These are phyloP conservation scores for Onthophagus taurus DNA, from an alignment of 1,140 invertebrate species.

Conservation along the genomic window DNA sequence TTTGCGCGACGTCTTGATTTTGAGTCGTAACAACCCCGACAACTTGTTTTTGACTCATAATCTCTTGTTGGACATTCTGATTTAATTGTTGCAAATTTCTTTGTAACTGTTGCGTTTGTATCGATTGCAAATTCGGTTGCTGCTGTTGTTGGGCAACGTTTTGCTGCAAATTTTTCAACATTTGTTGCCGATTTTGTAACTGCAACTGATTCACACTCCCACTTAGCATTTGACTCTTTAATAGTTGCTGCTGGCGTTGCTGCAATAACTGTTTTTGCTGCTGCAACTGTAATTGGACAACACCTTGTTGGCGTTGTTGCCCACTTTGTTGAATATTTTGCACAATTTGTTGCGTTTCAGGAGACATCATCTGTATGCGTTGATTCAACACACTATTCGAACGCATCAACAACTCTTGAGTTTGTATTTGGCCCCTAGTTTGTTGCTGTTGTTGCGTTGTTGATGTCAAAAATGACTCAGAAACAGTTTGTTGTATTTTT, in stretches of 20 bases:
- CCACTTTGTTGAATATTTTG: too few species aligned
- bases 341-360: too few species aligned
- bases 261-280: slow-evolving; percentile 17
- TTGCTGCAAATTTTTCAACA: not conserved
- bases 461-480: slow-evolving; percentile 6
- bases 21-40: too few species aligned
- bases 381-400: too few species aligned
- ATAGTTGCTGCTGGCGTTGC: slow-evolving; percentile 10
- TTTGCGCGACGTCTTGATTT: too few species aligned
- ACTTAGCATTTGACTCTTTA: slow-evolving; percentile 1
- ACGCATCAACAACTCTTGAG: too few species aligned
- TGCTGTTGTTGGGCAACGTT: slow-evolving; percentile 23
- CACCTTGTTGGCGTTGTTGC: too few species aligned
- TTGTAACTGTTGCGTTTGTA: slow-evolving; percentile 19
- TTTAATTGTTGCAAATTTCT: slow-evolving; percentile 10
- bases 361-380: too few species aligned
- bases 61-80: slow-evolving; percentile 10
- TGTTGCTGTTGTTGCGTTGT: too few species aligned
- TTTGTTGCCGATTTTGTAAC: not conserved
- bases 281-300: too few species aligned
- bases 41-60: too few species aligned
- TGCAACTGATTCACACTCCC: slow-evolving; percentile 2
- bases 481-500: slow-evolving; percentile 16
- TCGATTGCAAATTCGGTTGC: slow-evolving; percentile 18
- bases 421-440: too few species aligned